These are phyloP conservation scores for Hystrix cristata DNA, from an alignment of 2,113 vertebrate species.

Conservation along the genomic window DNA sequence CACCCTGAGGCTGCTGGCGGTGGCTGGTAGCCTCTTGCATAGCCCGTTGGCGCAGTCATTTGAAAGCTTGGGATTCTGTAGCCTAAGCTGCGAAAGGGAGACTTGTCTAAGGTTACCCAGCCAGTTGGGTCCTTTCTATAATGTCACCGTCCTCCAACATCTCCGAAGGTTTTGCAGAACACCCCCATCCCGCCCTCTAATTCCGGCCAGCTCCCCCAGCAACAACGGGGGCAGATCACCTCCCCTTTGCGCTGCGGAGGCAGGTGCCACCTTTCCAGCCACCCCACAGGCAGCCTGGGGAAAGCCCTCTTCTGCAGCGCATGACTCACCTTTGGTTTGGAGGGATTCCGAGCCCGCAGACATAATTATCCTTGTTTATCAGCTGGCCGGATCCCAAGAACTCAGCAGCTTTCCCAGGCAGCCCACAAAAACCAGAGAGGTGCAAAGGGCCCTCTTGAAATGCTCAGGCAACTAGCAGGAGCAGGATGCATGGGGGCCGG, in stretches of 20 bases:
- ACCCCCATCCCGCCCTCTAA: not conserved
- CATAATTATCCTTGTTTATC: slow-evolving; percentile 54
- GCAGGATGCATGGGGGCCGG: not conserved
- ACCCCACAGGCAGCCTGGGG: not conserved
- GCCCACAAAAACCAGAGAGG: not conserved
- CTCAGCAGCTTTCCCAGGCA: not conserved
- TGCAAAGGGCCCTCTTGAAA: not conserved
- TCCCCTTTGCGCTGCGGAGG: not conserved
- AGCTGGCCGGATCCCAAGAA: slow-evolving; percentile 34
- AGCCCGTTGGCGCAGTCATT: not conserved
- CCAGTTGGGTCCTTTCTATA: not conserved
- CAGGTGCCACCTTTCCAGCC: not conserved
- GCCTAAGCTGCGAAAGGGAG: not conserved
- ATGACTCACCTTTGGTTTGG: slow-evolving; percentile 39
- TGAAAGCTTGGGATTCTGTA: not conserved
- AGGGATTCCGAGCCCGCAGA: slow-evolving; percentile 52
- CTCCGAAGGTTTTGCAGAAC: not conserved
- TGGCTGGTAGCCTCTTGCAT: not conserved
- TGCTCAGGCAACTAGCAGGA: not conserved
- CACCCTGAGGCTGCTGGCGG: not conserved
- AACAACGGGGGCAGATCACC: not conserved
- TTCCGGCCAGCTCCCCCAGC: not conserved
- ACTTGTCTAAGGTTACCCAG: not conserved
- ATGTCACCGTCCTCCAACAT: not conserved
- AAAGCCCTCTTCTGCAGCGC: not conserved